phyloP scores from a whole-genome alignment of 2,888 invertebrate species.

The Caenorhabditis japonica region DNA sequence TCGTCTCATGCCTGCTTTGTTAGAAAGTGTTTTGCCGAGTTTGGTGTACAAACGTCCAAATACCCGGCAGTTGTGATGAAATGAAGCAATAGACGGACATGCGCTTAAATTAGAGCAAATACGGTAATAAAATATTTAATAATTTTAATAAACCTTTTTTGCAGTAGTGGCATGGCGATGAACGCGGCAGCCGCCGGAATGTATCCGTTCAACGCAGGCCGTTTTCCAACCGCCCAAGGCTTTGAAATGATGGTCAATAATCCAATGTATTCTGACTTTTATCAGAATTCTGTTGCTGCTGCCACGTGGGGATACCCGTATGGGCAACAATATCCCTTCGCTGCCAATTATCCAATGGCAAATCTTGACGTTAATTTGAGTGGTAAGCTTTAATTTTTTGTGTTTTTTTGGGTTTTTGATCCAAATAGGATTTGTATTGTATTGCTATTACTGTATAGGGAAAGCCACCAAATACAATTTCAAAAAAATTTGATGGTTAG shows the following conservation, averaged over 20 bases:
- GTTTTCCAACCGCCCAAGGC: constrained; percentile 34
- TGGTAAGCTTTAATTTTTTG: constrained; percentile 12
- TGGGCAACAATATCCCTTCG: constrained; percentile 48
- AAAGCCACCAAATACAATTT: too few species aligned
- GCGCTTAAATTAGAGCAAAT: too few species aligned
- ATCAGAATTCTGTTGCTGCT: constrained; percentile 31
- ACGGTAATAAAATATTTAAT: too few species aligned
- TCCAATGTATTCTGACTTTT: constrained; percentile 54
- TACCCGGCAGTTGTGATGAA: too few species aligned
- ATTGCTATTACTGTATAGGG: too few species aligned
- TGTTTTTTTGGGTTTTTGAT: not conserved
- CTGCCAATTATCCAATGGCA: constrained; percentile 34
- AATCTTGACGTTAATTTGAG: constrained; percentile 31
- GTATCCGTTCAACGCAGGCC: constrained; percentile 37
- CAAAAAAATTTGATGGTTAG: not conserved
- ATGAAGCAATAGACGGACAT: too few species aligned
- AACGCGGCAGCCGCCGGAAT: constrained; percentile 26
- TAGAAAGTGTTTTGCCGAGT: too few species aligned
- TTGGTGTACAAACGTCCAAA: too few species aligned
- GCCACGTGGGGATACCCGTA: constrained; percentile 36
- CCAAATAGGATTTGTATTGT: not conserved
- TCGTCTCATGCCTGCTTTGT: too few species aligned
- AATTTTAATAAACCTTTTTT: not conserved
- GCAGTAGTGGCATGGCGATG: constrained; percentile 38
- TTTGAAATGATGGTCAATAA: constrained; percentile 62